Conservation (phyloP, 2,797 vertebrate genomes). For the Gymnoscopelus braueri region DNA sequence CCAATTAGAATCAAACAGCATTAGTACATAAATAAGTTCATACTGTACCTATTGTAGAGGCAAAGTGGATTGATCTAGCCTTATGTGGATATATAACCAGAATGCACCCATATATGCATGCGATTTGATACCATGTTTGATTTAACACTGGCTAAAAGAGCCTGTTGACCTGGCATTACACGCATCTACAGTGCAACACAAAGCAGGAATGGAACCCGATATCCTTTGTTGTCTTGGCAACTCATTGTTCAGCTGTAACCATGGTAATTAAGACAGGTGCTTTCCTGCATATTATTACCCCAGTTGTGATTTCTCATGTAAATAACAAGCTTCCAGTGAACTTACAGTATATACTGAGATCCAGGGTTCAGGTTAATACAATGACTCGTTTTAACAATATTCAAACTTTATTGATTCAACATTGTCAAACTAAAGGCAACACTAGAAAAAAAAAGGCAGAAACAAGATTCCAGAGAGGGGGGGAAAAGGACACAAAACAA, state of each 20-base stretch:
- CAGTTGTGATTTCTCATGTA: slow-evolving; percentile 53
- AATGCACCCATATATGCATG: neutral
- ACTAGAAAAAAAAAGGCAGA: slow-evolving; percentile 63
- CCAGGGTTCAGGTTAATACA: slow-evolving; percentile 1
- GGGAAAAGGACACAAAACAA: slow-evolving; percentile 28
- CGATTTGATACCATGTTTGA: neutral
- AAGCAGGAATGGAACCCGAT: slow-evolving; percentile 47
- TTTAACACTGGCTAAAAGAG: neutral
- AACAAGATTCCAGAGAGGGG: slow-evolving; percentile 39
- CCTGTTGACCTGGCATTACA: slow-evolving; percentile 29
- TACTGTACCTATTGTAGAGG: neutral
- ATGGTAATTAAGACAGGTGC: slow-evolving; percentile 29
- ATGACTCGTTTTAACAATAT: slow-evolving; percentile 71
- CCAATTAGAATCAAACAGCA: no score
- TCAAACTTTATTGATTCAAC: slow-evolving; percentile 83
- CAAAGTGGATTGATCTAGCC: neutral
- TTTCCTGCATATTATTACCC: slow-evolving; percentile 18
- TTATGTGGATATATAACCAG: neutral
- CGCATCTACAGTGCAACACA: slow-evolving; percentile 14
- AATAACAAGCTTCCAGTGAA: slow-evolving; percentile 35
- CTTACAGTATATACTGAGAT: neutral
- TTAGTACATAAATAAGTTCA: no score
- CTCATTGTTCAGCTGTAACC: slow-evolving; percentile 52
- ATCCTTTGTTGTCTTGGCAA: slow-evolving; percentile 52
- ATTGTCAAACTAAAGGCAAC: slow-evolving; percentile 80